These are phyloP conservation scores for Parascotia fuliginaria DNA, from an alignment of 2,888 invertebrate genomes.

Conservation along the genomic window DNA sequence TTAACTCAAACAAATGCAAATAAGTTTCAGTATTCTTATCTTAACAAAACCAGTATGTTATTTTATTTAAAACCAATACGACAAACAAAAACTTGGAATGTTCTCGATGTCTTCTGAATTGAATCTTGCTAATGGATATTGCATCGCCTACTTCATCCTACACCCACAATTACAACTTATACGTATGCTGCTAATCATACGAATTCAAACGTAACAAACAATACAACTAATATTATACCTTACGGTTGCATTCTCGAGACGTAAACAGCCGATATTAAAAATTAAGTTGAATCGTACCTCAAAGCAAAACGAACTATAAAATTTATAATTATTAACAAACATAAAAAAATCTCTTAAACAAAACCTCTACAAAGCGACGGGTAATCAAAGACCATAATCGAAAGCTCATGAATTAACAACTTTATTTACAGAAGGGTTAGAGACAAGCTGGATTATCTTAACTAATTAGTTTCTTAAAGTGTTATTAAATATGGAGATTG, in stretches of 20 bases:
- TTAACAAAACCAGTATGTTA: conserved; percentile 16
- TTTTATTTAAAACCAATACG: conserved; percentile 26
- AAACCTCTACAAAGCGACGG: conserved; percentile 50
- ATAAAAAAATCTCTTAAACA: conserved; percentile 61
- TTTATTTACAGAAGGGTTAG: conserved; percentile 71
- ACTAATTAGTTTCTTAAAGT: conserved; percentile 39
- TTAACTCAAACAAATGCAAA: conserved; percentile 31
- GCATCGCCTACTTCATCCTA: conserved; percentile 31
- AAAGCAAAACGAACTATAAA: conserved; percentile 56
- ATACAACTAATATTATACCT: conserved; percentile 37
- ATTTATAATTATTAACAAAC: conserved; percentile 62
- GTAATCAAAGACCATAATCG: conserved; percentile 62
- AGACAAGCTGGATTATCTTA: conserved; percentile 44
- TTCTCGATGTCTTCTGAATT: conserved; percentile 29
- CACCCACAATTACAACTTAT: conserved; percentile 39
- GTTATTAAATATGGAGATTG: conserved; percentile 47
- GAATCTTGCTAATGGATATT: conserved; percentile 31
- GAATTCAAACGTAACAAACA: conserved; percentile 30
- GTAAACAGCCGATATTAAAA: conserved; percentile 35
- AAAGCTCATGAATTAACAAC: conserved; percentile 62
- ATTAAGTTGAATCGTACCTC: conserved; percentile 26
- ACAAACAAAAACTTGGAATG: conserved; percentile 24
- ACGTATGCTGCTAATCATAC: conserved; percentile 27
- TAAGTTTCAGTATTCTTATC: conserved; percentile 19
- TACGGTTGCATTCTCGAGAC: conserved; percentile 43